Conservation (phyloP, 2,113 vertebrate genomes). For the Empidonax alnorum region DNA sequence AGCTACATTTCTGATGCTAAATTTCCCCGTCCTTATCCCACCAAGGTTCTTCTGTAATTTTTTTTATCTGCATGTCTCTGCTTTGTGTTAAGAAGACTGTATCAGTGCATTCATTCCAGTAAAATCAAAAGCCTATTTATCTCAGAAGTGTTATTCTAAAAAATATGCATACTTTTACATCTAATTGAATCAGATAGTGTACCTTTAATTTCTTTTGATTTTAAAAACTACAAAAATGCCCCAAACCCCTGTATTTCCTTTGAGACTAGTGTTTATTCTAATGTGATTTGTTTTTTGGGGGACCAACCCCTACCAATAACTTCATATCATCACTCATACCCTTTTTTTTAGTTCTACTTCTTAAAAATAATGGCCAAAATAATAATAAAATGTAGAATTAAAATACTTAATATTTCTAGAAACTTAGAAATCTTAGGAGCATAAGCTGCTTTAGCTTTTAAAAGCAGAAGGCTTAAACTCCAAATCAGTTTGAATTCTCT, state of each 20-base stretch:
- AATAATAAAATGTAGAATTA: background rate
- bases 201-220: background rate
- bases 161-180: background rate
- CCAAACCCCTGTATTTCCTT: background rate
- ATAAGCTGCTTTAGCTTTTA: slow-evolving; percentile 65
- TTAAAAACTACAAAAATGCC: background rate
- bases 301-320: background rate
- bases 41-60: background rate
- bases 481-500: slow-evolving; percentile 69
- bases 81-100: background rate
- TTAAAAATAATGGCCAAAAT: background rate
- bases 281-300: background rate
- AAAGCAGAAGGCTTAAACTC: slow-evolving; percentile 61
- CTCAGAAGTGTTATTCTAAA: background rate
- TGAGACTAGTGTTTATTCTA: background rate
- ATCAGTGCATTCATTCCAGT: background rate
- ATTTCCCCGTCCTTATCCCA: background rate
- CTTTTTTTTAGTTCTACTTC: background rate
- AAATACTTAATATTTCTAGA: slow-evolving; percentile 35
- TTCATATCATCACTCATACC: background rate
- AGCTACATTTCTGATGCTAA: background rate
- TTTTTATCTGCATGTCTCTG: background rate
- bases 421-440: slow-evolving; percentile 24
- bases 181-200: background rate
- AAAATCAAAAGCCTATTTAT: background rate